Conservation (phyloP, 2,888 invertebrate species). For the Crocallis elinguaria region DNA sequence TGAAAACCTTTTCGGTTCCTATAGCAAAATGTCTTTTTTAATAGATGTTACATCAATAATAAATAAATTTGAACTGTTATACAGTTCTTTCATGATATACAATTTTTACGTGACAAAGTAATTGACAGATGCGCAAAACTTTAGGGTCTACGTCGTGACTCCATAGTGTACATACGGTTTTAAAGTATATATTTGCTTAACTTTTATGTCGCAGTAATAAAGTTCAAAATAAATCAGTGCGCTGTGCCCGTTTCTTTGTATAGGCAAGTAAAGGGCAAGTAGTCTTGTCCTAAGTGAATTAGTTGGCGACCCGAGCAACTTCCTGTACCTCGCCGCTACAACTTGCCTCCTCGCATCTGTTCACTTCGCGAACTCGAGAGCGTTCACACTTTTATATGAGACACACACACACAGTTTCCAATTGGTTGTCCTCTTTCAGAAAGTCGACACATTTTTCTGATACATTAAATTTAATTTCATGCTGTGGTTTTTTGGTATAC, state of each 20-base stretch:
- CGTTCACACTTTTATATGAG: neutral
- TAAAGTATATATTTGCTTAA: neutral
- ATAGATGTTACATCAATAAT: too few species aligned
- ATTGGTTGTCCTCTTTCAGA: neutral
- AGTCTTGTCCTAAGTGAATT: constrained; percentile 23
- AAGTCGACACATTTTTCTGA: neutral
- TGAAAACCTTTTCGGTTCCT: too few species aligned
- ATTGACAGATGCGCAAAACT: constrained; percentile 32
- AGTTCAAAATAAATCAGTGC: constrained; percentile 12
- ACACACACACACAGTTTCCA: neutral
- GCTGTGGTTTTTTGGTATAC: too few species aligned
- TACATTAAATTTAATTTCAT: too few species aligned
- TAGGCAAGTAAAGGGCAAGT: neutral
- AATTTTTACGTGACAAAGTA: constrained; percentile 27
- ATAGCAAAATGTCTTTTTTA: too few species aligned
- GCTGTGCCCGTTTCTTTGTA: neutral
- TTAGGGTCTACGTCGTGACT: constrained; percentile 19
- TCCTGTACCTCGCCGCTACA: constrained; percentile 5
- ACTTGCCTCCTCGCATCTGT: constrained; percentile 19
- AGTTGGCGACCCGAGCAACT: constrained; percentile 9
- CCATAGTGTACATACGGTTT: constrained; percentile 1
- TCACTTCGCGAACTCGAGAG: neutral
- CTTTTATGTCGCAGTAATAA: constrained; percentile 13
- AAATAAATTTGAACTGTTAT: too few species aligned
- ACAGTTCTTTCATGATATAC: neutral